A percentile compares a stretch with the other conserved stretches of the same genome.
Evolutionary conservation across 2,797 vertebrate species (phyloP).

Genomic region (Miichthys miiuy): DNA sequence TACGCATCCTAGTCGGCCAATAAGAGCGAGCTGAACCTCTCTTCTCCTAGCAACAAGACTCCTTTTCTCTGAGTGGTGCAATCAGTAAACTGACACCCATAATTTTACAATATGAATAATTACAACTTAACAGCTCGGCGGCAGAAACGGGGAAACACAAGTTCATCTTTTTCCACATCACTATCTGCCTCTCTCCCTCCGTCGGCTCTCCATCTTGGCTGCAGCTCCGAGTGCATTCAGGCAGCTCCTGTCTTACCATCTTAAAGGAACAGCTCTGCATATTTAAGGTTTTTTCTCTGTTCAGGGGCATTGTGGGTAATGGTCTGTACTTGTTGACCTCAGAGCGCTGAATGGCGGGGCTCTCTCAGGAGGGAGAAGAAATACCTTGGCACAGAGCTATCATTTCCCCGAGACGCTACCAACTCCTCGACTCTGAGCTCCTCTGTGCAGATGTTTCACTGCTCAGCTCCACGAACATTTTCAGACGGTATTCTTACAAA

Average conservation of each 20-base stretch:
- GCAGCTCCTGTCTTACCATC: conserved; percentile 83
- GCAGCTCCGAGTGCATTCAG: conserved; percentile 75
- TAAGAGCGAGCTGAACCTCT: conserved; percentile 83
- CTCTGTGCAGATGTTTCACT: conserved; percentile 63
- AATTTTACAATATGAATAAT: conserved; percentile 92
- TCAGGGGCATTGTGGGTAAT: conserved; percentile 86
- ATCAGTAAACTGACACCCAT: conserved; percentile 90
- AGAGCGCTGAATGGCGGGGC: conserved; percentile 79
- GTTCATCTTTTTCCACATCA: conserved; percentile 58
- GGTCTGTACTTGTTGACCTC: conserved; percentile 87
- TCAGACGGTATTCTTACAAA: conserved; percentile 1
- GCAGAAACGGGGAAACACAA: conserved; percentile 78
- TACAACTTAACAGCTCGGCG: conserved; percentile 79
- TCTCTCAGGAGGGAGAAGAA: conserved; percentile 82
- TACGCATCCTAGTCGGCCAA: conserved; percentile 85
- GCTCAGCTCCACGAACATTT: neutral
- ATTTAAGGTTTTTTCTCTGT: conserved; percentile 68
- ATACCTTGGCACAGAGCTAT: conserved; percentile 80
- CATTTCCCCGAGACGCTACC: conserved; percentile 76
- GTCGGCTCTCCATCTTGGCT: conserved; percentile 76
- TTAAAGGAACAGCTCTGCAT: conserved; percentile 86
- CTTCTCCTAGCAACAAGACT: conserved; percentile 97
- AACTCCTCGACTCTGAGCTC: conserved; percentile 65
- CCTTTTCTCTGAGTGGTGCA: conserved; percentile 80
- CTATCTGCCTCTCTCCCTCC: conserved; percentile 54